Conservation (phyloP, 2,113 vertebrate species). For the Maylandia zebra region DNA sequence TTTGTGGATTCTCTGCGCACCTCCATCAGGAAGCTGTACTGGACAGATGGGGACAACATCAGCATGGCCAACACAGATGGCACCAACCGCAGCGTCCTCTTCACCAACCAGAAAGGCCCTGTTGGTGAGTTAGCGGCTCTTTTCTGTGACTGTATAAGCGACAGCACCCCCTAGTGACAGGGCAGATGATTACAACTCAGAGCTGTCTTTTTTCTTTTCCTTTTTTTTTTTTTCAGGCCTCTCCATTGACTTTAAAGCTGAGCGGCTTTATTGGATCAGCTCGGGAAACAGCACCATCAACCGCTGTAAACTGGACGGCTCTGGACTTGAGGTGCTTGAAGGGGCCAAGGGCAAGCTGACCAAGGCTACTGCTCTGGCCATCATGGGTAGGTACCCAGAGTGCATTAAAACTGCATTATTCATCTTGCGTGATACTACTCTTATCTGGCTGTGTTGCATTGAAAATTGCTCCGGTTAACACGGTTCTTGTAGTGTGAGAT, state of each 20-base stretch:
- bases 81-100: conserved; percentile 83
- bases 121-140: conserved; percentile 75
- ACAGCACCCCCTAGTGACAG: background rate
- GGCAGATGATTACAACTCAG: background rate
- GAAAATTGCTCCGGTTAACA: background rate
- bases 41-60: conserved; percentile 96
- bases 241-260: conserved; percentile 85
- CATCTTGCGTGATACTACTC: background rate
- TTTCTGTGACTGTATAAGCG: background rate
- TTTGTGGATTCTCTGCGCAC: background rate
- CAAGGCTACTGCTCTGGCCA: conserved; percentile 90
- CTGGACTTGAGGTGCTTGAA: conserved; percentile 78
- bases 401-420: background rate
- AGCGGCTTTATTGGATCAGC: conserved; percentile 93
- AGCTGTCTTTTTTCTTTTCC: background rate
- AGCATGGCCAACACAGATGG: conserved; percentile 93
- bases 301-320: conserved; percentile 86
- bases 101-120: conserved; percentile 86
- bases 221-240: conserved; percentile 70
- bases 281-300: conserved; percentile 90
- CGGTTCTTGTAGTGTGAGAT: background rate
- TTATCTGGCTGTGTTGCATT: background rate
- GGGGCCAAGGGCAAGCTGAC: conserved; percentile 78
- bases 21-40: conserved; percentile 85
- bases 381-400: conserved; percentile 81